A percentile compares a stretch with the other conserved stretches of the same genome.
phyloP scores from a whole-genome alignment of 2,888 invertebrate genomes.

The Drosophila neutralis region DNA sequence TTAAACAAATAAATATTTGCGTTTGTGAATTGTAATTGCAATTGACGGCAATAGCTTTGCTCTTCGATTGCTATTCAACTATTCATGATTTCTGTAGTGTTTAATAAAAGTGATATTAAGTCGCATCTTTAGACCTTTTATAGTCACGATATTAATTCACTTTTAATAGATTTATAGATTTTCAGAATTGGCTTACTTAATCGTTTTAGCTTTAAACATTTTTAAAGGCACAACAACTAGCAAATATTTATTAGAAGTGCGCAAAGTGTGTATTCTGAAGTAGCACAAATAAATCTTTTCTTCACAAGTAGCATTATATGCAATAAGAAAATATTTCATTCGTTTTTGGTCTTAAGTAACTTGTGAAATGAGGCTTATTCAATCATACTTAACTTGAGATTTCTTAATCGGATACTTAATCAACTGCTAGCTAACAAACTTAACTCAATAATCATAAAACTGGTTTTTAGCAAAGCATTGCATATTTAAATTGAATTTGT shows the following conservation, averaged over 20 bases:
- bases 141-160: no score
- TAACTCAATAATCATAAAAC: not conserved
- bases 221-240: not conserved
- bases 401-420: not conserved
- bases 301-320: not conserved
- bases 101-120: not conserved
- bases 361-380: not conserved
- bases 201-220: not conserved
- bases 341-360: not conserved
- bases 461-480: not conserved
- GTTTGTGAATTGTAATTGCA: slow-evolving; percentile 16
- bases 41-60: slow-evolving; percentile 4
- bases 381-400: not conserved
- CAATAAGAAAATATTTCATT: not conserved
- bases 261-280: no score
- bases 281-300: not conserved
- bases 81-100: not conserved
- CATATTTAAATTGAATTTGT: not conserved
- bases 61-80: not conserved
- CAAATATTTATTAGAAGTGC: not conserved
- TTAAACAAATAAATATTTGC: slow-evolving; percentile 3
- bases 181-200: no score
- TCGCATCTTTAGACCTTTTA: not conserved
- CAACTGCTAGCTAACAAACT: not conserved
- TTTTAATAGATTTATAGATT: no score